Conservation (phyloP, 2,797 vertebrate species). For the Siniperca obscura region DNA sequence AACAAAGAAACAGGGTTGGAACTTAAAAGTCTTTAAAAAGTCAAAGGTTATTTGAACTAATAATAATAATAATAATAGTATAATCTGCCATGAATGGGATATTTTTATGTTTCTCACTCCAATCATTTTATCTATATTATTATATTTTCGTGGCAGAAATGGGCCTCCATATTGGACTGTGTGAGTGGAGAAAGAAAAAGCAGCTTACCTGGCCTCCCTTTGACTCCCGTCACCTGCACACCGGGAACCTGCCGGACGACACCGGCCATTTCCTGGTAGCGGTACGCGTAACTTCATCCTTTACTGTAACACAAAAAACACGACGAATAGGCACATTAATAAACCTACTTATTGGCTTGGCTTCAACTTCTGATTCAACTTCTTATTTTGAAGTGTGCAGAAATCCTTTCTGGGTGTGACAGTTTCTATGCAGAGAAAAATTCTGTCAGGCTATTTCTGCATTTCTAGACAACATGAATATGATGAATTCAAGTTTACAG, state of each 20-base stretch:
- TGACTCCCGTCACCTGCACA: constrained; percentile 31
- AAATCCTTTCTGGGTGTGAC: neutral
- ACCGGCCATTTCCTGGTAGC: constrained; percentile 45
- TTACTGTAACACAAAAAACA: constrained; percentile 42
- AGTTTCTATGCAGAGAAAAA: neutral
- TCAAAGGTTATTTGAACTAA: neutral
- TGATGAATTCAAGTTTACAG: neutral
- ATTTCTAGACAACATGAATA: neutral
- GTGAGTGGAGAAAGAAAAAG: neutral
- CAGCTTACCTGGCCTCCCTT: constrained; percentile 58
- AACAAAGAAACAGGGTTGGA: too few species aligned
- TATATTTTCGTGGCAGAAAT: neutral
- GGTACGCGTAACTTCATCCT: constrained; percentile 68
- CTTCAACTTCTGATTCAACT: neutral
- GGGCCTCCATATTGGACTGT: neutral
- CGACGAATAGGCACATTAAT: neutral
- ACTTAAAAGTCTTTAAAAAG: neutral
- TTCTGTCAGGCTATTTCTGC: too few species aligned
- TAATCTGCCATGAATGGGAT: neutral
- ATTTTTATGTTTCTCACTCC: neutral
- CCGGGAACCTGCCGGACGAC: constrained; percentile 57
- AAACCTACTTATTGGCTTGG: neutral
- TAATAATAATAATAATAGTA: too few species aligned
- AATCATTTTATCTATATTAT: neutral
- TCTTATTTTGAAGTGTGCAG: neutral